Percentiles rank a stretch among this genome's conserved stretches.
These are phyloP conservation scores for Ceratina australensis DNA, from an alignment of 1,140 invertebrate species.

Conservation along the genomic window DNA sequence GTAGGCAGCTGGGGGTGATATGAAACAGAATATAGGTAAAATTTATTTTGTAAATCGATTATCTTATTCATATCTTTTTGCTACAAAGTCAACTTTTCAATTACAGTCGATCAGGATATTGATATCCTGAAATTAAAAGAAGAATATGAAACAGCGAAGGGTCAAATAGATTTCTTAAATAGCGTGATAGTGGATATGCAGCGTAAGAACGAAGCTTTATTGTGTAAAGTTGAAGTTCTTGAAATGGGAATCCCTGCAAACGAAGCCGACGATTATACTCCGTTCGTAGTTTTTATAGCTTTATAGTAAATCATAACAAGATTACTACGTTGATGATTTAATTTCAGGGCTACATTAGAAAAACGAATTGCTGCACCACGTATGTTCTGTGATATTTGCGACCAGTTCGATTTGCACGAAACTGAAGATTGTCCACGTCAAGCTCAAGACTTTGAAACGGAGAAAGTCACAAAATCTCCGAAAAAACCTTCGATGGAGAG, in stretches of 20 bases:
- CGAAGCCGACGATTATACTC: slow-evolving; percentile 82
- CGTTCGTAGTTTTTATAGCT: slow-evolving; percentile 72
- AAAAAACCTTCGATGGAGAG: slow-evolving; percentile 81
- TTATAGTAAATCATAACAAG: slow-evolving; percentile 27
- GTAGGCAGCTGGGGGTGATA: slow-evolving; percentile 48
- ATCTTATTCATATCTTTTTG: neutral
- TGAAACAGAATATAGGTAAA: slow-evolving; percentile 53
- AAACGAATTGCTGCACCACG: slow-evolving; percentile 84
- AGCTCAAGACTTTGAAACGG: slow-evolving; percentile 81
- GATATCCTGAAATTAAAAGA: slow-evolving; percentile 77
- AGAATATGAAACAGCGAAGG: slow-evolving; percentile 84
- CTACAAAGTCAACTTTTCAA: neutral
- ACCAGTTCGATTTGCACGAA: slow-evolving; percentile 97
- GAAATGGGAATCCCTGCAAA: slow-evolving; percentile 84
- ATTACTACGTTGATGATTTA: slow-evolving; percentile 50
- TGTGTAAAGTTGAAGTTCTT: slow-evolving; percentile 88
- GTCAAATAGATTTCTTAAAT: slow-evolving; percentile 95
- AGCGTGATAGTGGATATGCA: slow-evolving; percentile 98
- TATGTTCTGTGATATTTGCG: slow-evolving; percentile 98
- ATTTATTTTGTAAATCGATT: slow-evolving; percentile 24
- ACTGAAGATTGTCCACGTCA: slow-evolving; percentile 98
- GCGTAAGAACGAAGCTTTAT: slow-evolving; percentile 92
- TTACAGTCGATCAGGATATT: slow-evolving; percentile 40
- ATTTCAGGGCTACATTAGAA: slow-evolving; percentile 73
- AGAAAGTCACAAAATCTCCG: slow-evolving; percentile 74